Evolutionary conservation across 2,888 invertebrate species (phyloP).

Genomic region (Eutolmus rufibarbis): DNA sequence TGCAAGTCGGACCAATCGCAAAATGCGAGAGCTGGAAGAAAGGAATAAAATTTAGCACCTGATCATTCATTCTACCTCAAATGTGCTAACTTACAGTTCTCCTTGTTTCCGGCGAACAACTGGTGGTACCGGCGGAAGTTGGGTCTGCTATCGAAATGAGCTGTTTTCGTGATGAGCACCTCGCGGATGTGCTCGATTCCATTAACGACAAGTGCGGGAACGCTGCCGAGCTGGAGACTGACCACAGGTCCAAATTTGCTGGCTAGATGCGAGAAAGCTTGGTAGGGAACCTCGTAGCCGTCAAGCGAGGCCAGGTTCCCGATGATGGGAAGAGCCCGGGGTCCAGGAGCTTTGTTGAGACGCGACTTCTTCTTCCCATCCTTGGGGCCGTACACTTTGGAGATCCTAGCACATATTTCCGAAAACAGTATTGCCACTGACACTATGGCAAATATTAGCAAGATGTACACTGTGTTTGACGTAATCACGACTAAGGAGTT

Average conservation of each 20-base stretch:
- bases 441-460: not conserved
- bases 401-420: not conserved
- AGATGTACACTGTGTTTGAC: slow-evolving; percentile 6
- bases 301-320: slow-evolving; percentile 68
- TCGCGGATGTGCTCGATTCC: slow-evolving; percentile 68
- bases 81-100: slow-evolving; percentile 68
- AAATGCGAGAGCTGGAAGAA: slow-evolving; percentile 68
- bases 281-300: slow-evolving; percentile 68
- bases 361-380: not conserved
- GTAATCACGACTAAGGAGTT: not conserved
- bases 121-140: slow-evolving; percentile 70
- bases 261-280: slow-evolving; percentile 66
- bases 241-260: slow-evolving; percentile 66
- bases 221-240: slow-evolving; percentile 65
- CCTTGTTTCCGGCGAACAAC: slow-evolving; percentile 71
- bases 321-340: slow-evolving; percentile 66
- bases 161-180: slow-evolving; percentile 67
- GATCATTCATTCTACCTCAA: not conserved
- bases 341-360: slow-evolving; percentile 64
- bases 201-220: slow-evolving; percentile 68
- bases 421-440: not conserved
- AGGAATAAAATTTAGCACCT: not conserved
- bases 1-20: slow-evolving; percentile 74
- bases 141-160: slow-evolving; percentile 71
- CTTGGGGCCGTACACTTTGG: not conserved